These are phyloP conservation scores for Drosophila heteroneura DNA, from an alignment of 2,888 invertebrate species.

Conservation along the genomic window DNA sequence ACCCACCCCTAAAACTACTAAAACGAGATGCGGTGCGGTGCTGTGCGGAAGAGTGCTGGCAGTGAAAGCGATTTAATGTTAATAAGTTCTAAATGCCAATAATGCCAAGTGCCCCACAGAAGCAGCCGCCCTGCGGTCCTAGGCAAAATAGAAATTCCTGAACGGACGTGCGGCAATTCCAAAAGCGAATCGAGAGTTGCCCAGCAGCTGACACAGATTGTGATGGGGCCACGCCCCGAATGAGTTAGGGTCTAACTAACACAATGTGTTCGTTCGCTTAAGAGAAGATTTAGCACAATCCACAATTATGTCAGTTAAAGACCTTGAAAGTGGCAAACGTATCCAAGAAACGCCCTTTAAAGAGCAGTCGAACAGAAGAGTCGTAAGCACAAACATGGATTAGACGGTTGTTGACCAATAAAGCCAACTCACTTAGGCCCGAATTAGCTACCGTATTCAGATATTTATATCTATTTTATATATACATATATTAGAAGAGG, in stretches of 20 bases:
- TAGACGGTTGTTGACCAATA: not conserved
- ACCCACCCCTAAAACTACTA: slow-evolving; percentile 1
- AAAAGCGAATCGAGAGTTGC: slow-evolving; percentile 53
- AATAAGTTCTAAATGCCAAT: slow-evolving; percentile 75
- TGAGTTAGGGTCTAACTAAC: slow-evolving; percentile 16
- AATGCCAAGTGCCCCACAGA: slow-evolving; percentile 62
- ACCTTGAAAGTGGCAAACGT: not conserved
- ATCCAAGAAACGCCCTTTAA: not conserved
- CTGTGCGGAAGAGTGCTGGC: not conserved
- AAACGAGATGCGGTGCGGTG: not conserved
- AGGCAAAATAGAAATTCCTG: slow-evolving; percentile 76
- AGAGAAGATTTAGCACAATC: not conserved
- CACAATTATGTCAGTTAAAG: slow-evolving; percentile 3
- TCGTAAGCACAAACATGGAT: not conserved
- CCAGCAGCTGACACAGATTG: slow-evolving; percentile 73
- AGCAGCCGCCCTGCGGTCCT: slow-evolving; percentile 32
- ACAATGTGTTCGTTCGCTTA: not conserved
- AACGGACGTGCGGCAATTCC: slow-evolving; percentile 65
- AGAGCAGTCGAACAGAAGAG: not conserved
- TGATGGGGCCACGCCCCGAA: slow-evolving; percentile 26
- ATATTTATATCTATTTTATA: not conserved
- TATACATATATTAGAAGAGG: too few relatives aligned
- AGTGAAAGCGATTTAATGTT: slow-evolving; percentile 75
- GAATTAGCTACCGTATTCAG: not conserved
- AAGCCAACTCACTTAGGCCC: not conserved